Percentiles rank a stretch among this genome's conserved stretches.
Conservation (phyloP, 1,140 invertebrate species). For the Coelopa frigida region DNA sequence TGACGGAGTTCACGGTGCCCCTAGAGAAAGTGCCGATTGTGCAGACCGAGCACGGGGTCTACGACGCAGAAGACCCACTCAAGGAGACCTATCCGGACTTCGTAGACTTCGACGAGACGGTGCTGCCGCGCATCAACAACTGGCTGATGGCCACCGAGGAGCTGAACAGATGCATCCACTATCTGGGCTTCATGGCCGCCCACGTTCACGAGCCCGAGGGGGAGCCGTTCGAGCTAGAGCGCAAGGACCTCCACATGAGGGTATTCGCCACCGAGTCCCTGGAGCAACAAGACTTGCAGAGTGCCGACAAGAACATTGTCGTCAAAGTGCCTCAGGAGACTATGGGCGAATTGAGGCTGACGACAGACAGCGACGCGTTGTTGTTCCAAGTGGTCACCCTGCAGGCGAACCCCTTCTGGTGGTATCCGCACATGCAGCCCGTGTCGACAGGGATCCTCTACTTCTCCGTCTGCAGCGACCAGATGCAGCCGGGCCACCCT, state of each 20-base stretch:
- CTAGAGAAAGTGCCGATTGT: slow-evolving; percentile 6
- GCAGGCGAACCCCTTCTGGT: slow-evolving; percentile 9
- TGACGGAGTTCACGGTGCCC: not conserved
- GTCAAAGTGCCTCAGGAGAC: not conserved
- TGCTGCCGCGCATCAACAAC: not conserved
- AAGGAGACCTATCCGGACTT: slow-evolving; percentile 2
- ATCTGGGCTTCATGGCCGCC: not conserved
- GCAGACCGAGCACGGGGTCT: not conserved
- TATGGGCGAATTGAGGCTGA: slow-evolving; percentile 1
- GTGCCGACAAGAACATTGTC: not conserved
- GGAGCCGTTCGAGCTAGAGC: not conserved
- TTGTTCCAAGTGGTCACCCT: slow-evolving; percentile 5
- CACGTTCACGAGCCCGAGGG: slow-evolving; percentile 5
- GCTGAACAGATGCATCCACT: slow-evolving; percentile 2
- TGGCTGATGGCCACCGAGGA: slow-evolving; percentile 3
- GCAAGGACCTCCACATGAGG: not conserved
- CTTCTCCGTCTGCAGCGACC: slow-evolving; percentile 2
- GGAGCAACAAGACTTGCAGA: not conserved
- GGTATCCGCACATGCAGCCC: slow-evolving; percentile 9
- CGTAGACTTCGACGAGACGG: slow-evolving; percentile 6
- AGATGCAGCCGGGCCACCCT: not conserved
- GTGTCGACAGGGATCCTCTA: not conserved
- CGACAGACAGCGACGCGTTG: not conserved
- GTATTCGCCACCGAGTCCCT: slow-evolving; percentile 2
- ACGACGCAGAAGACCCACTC: not conserved